Evolutionary conservation across 1,140 invertebrate genomes (phyloP).

Genomic region (Sinella curviseta): DNA sequence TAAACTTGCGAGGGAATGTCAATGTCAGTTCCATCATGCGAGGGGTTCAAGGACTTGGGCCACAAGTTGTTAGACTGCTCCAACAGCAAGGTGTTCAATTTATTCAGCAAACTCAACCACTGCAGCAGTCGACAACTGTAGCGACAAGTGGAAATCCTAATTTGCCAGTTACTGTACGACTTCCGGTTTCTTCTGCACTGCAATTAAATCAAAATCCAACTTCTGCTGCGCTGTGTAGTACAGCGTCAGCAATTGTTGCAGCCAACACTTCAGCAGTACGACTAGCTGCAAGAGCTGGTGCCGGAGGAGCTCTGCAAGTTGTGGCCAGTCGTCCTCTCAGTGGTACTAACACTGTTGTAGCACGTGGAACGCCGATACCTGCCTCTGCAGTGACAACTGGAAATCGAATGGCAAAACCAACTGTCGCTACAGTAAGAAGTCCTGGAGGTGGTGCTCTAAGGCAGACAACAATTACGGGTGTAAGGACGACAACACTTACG

Average conservation of each 20-base stretch:
- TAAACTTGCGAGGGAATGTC: not conserved
- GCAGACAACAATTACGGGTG: not conserved
- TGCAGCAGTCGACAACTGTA: not conserved
- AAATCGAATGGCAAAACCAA: constrained; percentile 11
- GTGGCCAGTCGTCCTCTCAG: constrained; percentile 14
- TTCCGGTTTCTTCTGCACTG: constrained; percentile 34
- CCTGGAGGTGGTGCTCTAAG: constrained; percentile 5
- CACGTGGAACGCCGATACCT: constrained; percentile 33
- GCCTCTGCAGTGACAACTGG: constrained; percentile 13
- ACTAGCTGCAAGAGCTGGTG: not conserved
- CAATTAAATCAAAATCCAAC: constrained; percentile 2
- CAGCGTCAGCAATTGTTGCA: constrained; percentile 40
- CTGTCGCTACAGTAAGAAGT: constrained; percentile 9
- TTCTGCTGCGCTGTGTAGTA: constrained; percentile 30
- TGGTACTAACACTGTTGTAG: constrained; percentile 38
- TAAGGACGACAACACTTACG: constrained; percentile 30
- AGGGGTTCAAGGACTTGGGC: not conserved
- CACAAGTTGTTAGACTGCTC: constrained; percentile 41
- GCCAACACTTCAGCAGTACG: constrained; percentile 29
- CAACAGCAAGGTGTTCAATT: constrained; percentile 39
- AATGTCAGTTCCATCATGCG: not conserved
- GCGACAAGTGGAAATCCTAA: constrained; percentile 15
- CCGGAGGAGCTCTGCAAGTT: constrained; percentile 17
- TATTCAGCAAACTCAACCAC: constrained; percentile 24
- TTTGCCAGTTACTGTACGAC: constrained; percentile 39